Conservation (phyloP, 2,113 vertebrate species). For the Copsychus sechellarum region DNA sequence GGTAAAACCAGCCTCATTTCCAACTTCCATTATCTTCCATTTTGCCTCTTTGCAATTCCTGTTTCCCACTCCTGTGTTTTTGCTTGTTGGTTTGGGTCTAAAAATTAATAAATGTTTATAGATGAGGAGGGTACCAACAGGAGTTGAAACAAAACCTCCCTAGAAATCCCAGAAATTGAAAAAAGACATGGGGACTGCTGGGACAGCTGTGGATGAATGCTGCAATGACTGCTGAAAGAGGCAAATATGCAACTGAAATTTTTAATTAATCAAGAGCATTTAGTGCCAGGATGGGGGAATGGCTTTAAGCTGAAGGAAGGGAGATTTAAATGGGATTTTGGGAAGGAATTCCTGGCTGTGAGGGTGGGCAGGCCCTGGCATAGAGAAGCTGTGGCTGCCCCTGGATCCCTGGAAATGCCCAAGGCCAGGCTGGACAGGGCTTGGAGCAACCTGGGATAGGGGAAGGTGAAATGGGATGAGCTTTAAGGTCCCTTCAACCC, state of each 20-base stretch:
- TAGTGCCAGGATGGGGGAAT: background rate
- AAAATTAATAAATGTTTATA: constrained; percentile 22
- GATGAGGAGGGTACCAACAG: background rate
- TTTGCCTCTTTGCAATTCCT: background rate
- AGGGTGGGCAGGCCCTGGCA: background rate
- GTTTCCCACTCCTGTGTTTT: background rate
- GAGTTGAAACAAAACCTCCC: background rate
- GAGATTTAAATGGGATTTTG: background rate
- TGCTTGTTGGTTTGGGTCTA: background rate
- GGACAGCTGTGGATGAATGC: background rate
- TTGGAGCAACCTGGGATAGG: fast-evolving
- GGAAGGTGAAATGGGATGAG: background rate
- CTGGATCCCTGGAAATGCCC: background rate
- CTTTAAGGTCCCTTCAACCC: background rate
- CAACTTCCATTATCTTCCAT: background rate
- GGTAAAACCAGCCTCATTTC: background rate
- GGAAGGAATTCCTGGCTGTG: background rate
- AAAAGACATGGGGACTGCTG: background rate
- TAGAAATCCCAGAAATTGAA: background rate
- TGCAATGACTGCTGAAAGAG: background rate
- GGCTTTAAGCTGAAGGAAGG: background rate
- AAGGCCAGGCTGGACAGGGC: fast-evolving
- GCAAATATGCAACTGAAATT: background rate
- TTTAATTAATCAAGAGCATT: background rate
- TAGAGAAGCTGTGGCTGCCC: background rate